phyloP scores from a whole-genome alignment of 1,140 invertebrate species.

The Lasioglossum albipes region DNA sequence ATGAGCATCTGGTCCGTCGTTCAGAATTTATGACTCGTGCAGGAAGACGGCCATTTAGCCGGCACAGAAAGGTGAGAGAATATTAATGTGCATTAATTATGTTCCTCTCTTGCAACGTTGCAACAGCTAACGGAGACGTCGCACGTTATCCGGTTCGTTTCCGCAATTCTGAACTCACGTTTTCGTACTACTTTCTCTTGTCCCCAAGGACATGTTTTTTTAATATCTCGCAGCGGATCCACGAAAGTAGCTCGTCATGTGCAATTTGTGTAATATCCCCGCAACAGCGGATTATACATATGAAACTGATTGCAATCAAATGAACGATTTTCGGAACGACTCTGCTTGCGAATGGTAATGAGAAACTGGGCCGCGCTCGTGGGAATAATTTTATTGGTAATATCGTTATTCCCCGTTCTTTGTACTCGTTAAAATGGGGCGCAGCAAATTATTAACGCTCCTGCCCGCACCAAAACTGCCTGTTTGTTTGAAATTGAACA shows the following conservation, averaged over 20 bases:
- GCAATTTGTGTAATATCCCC: slow-evolving; percentile 15
- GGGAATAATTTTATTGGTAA: slow-evolving; percentile 20
- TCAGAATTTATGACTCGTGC: slow-evolving; percentile 14
- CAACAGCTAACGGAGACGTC: slow-evolving; percentile 34
- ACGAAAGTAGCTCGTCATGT: background rate
- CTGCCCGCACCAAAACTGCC: background rate
- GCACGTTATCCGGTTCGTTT: slow-evolving; percentile 24
- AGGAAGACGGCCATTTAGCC: slow-evolving; percentile 9
- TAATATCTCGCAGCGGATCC: background rate
- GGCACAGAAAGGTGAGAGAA: background rate
- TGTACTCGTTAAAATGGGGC: background rate
- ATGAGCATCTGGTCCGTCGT: background rate
- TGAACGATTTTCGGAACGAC: slow-evolving; percentile 8
- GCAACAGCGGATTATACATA: background rate
- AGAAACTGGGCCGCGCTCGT: background rate
- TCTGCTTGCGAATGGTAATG: slow-evolving; percentile 7
- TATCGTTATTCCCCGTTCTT: slow-evolving; percentile 15
- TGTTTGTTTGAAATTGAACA: background rate
- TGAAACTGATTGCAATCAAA: slow-evolving; percentile 35
- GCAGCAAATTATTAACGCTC: slow-evolving; percentile 12
- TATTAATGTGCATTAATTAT: slow-evolving; percentile 56
- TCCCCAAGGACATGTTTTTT: background rate
- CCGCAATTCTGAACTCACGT: background rate
- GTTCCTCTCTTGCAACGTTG: slow-evolving; percentile 1
- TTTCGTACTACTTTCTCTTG: background rate